Conservation (phyloP, 2,888 invertebrate genomes). For the Noctua pronuba region DNA sequence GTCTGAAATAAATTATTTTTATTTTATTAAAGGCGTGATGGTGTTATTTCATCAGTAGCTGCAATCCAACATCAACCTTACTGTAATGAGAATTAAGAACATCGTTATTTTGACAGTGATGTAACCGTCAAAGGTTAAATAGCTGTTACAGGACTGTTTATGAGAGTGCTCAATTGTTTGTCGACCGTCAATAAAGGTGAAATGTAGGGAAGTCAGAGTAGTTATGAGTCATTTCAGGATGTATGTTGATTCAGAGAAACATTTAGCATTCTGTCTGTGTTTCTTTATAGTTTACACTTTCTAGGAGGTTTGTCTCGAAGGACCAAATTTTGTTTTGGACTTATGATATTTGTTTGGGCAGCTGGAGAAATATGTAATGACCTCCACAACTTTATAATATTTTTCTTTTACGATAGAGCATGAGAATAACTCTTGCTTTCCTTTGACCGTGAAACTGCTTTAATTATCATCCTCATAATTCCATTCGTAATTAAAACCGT, state of each 20-base stretch:
- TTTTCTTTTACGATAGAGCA: neutral
- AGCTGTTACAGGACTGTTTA: slow-evolving; percentile 28
- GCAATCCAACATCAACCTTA: neutral
- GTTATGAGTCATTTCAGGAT: neutral
- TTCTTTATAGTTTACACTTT: neutral
- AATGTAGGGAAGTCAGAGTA: slow-evolving; percentile 18
- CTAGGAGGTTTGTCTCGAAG: neutral
- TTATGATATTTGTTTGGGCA: neutral
- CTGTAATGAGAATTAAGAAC: neutral
- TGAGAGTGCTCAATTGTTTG: slow-evolving; percentile 47
- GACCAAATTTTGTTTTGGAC: neutral
- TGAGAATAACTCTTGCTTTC: slow-evolving; percentile 25
- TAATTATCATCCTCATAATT: slow-evolving; percentile 11
- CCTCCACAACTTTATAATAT: neutral
- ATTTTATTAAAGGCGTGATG: no score
- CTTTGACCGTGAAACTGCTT: slow-evolving; percentile 14
- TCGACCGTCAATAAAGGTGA: slow-evolving; percentile 23
- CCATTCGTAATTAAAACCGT: slow-evolving; percentile 32
- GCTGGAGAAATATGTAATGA: neutral
- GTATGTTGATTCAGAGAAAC: neutral
- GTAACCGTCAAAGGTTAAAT: neutral
- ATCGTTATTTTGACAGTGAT: neutral
- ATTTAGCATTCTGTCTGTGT: neutral
- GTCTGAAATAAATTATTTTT: no score
- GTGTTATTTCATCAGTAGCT: no score